These are phyloP conservation scores for Verasper variegatus DNA, from an alignment of 2,113 vertebrate species.

Conservation along the genomic window DNA sequence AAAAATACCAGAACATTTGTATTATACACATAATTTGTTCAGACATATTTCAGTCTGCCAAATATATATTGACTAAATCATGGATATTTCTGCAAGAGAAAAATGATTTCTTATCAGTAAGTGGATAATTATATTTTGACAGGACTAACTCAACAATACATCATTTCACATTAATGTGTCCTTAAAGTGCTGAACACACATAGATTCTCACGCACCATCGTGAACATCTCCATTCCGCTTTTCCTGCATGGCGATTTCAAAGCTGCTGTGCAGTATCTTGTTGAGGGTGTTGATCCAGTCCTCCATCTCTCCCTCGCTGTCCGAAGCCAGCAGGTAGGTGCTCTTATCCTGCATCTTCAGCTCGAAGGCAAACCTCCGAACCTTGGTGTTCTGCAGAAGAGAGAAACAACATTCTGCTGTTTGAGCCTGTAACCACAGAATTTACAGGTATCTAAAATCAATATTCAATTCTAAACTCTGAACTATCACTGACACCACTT, in stretches of 20 bases:
- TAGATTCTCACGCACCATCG: constrained; percentile 77
- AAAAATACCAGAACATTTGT: too few species aligned
- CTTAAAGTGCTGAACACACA: too few species aligned
- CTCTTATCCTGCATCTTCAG: constrained; percentile 99
- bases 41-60: too few species aligned
- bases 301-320: constrained; percentile 96
- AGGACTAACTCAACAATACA: too few species aligned
- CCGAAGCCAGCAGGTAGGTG: constrained; percentile 94
- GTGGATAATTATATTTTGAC: too few species aligned
- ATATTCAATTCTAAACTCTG: neutral
- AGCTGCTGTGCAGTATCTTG: constrained; percentile 96
- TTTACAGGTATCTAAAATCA: neutral
- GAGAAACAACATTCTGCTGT: neutral
- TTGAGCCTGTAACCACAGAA: constrained; percentile 21
- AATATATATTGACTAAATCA: too few species aligned
- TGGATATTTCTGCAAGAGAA: too few species aligned
- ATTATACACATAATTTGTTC: too few species aligned
- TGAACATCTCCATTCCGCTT: constrained; percentile 96
- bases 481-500: constrained; percentile 1
- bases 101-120: too few species aligned
- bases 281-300: constrained; percentile 96
- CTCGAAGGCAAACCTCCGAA: constrained; percentile 95
- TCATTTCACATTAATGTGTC: neutral
- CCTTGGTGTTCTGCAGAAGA: constrained; percentile 90
- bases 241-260: constrained; percentile 97